Conservation (phyloP, 2,113 vertebrate species). For the Corythaixoides concolor region DNA sequence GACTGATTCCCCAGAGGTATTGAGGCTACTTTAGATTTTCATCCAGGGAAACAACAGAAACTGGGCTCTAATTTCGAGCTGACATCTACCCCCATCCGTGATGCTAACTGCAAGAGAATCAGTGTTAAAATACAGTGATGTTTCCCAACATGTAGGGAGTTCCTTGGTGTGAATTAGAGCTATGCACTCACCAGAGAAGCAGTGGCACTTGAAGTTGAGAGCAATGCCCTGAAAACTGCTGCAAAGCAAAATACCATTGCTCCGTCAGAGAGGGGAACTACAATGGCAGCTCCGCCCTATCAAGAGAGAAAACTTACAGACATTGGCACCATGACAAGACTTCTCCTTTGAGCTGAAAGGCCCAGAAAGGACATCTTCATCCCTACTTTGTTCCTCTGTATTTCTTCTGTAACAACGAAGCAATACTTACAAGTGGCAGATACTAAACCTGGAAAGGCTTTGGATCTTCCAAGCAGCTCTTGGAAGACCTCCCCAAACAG, state of each 20-base stretch:
- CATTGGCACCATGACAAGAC: accelerated
- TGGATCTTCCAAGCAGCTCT: not conserved
- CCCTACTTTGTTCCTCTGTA: not conserved
- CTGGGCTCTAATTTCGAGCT: not conserved
- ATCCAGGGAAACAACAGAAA: not conserved
- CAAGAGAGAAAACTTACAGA: not conserved
- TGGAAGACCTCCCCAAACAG: not conserved
- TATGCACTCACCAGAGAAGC: not conserved
- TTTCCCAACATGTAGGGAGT: not conserved
- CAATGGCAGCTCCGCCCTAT: not conserved
- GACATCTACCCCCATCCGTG: accelerated
- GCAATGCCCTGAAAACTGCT: not conserved
- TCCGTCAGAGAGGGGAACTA: not conserved
- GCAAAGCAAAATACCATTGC: not conserved
- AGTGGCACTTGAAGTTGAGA: not conserved
- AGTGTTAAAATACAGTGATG: not conserved
- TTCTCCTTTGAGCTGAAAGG: not conserved
- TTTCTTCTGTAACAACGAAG: not conserved
- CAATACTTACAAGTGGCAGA: not conserved
- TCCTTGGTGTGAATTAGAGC: not conserved
- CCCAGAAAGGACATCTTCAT: not conserved
- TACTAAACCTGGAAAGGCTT: not conserved
- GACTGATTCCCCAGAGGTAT: not conserved
- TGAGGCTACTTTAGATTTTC: not conserved
- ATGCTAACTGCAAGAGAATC: not conserved